Percentiles rank a stretch among this genome's conserved stretches.
Conservation (phyloP, 2,797 vertebrate species). For the Pteropus rufus region DNA sequence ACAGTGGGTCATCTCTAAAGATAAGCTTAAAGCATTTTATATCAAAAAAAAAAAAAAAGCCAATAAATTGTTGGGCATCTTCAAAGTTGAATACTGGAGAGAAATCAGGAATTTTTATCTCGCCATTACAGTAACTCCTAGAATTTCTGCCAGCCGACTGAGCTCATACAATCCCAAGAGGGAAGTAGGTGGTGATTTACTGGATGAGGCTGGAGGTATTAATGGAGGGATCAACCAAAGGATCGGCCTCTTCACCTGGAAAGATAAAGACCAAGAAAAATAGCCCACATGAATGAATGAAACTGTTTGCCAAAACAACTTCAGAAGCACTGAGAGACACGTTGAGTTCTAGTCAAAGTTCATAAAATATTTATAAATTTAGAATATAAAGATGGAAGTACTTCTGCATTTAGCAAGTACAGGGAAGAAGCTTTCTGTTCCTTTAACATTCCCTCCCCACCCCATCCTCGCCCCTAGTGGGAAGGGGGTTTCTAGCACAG, state of each 20-base stretch:
- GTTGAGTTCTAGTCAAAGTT: background rate
- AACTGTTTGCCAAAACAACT: background rate
- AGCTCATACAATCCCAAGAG: background rate
- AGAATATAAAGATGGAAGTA: background rate
- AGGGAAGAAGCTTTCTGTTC: background rate
- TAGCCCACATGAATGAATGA: background rate
- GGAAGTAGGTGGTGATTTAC: background rate
- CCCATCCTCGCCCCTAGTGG: no score
- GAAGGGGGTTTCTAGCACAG: background rate
- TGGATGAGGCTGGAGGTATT: background rate
- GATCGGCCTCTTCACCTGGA: background rate
- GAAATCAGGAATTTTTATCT: background rate
- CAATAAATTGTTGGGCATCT: background rate
- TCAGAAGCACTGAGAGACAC: background rate
- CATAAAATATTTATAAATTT: background rate
- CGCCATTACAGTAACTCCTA: background rate
- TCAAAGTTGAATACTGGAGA: background rate
- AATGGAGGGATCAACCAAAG: background rate
- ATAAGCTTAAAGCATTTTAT: background rate
- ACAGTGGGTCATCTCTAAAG: background rate
- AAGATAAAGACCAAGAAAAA: background rate
- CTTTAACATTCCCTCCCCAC: fast-evolving
- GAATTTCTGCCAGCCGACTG: background rate
- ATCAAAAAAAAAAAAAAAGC: background rate
- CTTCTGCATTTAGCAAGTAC: background rate